Evolutionary conservation across 2,888 invertebrate species (phyloP).

Genomic region (Eilema griseolum): DNA sequence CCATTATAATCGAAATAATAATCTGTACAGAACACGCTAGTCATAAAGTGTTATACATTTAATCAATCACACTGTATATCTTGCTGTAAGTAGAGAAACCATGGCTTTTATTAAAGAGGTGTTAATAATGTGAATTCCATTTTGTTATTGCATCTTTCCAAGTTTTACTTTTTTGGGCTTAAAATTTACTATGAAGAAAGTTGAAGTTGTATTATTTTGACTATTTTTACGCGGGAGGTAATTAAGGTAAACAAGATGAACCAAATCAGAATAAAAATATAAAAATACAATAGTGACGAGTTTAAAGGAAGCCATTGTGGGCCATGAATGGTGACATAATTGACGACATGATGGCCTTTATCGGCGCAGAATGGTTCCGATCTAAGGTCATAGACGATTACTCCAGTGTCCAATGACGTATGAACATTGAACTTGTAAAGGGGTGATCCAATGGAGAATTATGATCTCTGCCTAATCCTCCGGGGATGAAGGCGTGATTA

Average conservation of each 20-base stretch:
- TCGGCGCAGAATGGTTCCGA: slow-evolving; percentile 50
- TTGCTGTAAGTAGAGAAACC: slow-evolving; percentile 3
- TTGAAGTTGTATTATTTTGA: not conserved
- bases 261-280: slow-evolving; percentile 33
- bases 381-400: slow-evolving; percentile 62
- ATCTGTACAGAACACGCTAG: not conserved
- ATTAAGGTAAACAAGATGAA: too few relatives aligned
- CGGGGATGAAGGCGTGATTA: too few relatives aligned
- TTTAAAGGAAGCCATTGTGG: slow-evolving; percentile 53
- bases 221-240: too few relatives aligned
- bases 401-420: slow-evolving; percentile 51
- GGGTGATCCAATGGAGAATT: slow-evolving; percentile 4
- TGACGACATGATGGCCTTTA: slow-evolving; percentile 59
- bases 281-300: slow-evolving; percentile 39
- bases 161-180: too few relatives aligned
- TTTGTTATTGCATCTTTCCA: too few relatives aligned
- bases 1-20: not conserved
- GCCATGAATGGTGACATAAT: slow-evolving; percentile 65
- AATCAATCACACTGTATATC: not conserved
- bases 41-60: not conserved
- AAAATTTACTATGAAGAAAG: too few relatives aligned
- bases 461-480: too few relatives aligned
- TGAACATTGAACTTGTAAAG: slow-evolving; percentile 47
- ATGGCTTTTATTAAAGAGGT: slow-evolving; percentile 8
- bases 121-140: too few relatives aligned